A percentile compares a stretch with the other conserved stretches of the same genome.
Evolutionary conservation across 2,113 vertebrate species (phyloP).

Genomic region (Meles meles): DNA sequence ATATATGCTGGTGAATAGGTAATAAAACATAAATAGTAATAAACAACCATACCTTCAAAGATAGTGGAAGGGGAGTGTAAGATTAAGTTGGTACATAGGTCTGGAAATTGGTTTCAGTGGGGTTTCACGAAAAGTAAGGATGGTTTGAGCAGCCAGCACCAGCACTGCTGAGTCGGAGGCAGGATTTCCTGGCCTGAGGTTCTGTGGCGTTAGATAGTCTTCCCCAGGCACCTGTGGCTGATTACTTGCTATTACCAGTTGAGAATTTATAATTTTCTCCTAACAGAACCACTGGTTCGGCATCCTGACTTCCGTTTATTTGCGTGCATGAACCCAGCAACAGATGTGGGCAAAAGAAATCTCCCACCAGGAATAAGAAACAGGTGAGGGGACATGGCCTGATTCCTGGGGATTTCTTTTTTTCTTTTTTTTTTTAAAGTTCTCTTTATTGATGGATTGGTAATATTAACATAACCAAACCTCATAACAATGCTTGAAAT

Average conservation of each 20-base stretch:
- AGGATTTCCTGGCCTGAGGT: neutral
- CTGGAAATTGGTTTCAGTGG: neutral
- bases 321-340: constrained; percentile 99
- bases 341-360: constrained; percentile 97
- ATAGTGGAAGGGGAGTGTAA: neutral
- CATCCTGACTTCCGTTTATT: constrained; percentile 95
- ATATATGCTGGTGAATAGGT: neutral
- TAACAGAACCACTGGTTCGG: constrained; percentile 90
- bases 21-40: neutral
- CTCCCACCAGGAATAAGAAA: constrained; percentile 97
- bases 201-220: neutral
- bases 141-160: neutral
- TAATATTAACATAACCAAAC: neutral
- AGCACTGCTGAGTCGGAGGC: neutral
- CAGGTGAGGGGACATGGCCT: constrained; percentile 82
- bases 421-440: neutral
- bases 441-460: neutral
- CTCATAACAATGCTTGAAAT: neutral
- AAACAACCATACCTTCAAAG: neutral
- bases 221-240: neutral
- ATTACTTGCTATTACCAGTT: neutral
- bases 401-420: neutral
- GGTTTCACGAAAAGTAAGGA: neutral
- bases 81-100: neutral
- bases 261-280: constrained; percentile 40